phyloP scores from a whole-genome alignment of 2,888 invertebrate species.

The Agrochola litura region DNA sequence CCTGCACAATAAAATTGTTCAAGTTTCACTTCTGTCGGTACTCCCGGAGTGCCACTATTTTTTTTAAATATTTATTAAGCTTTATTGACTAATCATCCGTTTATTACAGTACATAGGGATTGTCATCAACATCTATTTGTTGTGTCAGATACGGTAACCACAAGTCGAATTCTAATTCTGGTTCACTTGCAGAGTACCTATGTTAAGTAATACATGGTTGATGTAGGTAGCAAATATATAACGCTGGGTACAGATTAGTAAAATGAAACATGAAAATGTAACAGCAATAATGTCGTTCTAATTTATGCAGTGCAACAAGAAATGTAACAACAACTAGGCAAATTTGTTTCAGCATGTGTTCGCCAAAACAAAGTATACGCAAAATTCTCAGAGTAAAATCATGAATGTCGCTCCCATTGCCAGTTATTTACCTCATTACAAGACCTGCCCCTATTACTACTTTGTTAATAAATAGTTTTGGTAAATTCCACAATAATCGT shows the following conservation, averaged over 20 bases:
- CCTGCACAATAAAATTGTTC: no score
- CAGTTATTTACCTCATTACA: background rate
- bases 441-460: constrained; percentile 46
- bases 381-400: constrained; percentile 15
- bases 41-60: no score
- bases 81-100: background rate
- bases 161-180: background rate
- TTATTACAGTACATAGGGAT: background rate
- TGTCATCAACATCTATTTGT: background rate
- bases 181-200: background rate
- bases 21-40: no score
- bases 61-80: no score
- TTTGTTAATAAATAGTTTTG: constrained; percentile 60
- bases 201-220: constrained; percentile 3
- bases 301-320: background rate
- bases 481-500: constrained; percentile 66
- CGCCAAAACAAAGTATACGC: background rate
- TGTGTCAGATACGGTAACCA: background rate
- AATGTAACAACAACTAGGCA: background rate
- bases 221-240: background rate
- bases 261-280: background rate
- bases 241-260: background rate
- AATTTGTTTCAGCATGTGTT: background rate
- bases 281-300: background rate
- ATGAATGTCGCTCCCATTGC: constrained; percentile 5